These are phyloP conservation scores for Corythornis leucogaster DNA, from an alignment of 2,797 vertebrate genomes.

Conservation along the genomic window DNA sequence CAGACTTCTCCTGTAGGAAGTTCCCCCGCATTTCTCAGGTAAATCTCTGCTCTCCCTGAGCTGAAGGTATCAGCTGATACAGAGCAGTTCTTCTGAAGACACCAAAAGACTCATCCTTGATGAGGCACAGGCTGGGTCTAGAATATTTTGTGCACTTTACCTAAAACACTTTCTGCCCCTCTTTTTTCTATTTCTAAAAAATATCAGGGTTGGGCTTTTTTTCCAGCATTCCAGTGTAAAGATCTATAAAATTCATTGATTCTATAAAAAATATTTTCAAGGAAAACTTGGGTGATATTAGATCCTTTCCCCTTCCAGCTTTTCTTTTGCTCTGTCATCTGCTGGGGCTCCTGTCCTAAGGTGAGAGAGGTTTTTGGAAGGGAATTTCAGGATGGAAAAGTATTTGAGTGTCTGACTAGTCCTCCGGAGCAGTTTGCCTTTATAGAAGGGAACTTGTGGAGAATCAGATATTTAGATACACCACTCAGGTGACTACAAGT, in stretches of 20 bases:
- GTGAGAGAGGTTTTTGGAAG: background rate
- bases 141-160: background rate
- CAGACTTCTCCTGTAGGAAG: constrained; percentile 96
- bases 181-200: background rate
- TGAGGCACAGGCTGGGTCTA: background rate
- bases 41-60: constrained; percentile 9
- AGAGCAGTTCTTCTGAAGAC: background rate
- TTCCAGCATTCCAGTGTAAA: background rate
- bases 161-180: background rate
- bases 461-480: background rate
- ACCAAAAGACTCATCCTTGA: background rate
- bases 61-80: background rate
- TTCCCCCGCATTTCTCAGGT: constrained; percentile 97
- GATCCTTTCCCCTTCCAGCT: background rate
- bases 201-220: background rate
- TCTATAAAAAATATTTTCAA: background rate
- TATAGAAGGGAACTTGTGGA: background rate
- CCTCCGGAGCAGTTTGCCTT: background rate
- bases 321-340: background rate
- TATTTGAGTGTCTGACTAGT: background rate
- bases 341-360: background rate
- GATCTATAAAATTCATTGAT: background rate
- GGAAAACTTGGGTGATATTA: background rate
- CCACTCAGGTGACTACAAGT: background rate
- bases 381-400: background rate